Percentiles rank a stretch among this genome's conserved stretches.
These are phyloP conservation scores for Benthochromis sp. DNA, from an alignment of 2,113 vertebrate genomes.

Conservation along the genomic window DNA sequence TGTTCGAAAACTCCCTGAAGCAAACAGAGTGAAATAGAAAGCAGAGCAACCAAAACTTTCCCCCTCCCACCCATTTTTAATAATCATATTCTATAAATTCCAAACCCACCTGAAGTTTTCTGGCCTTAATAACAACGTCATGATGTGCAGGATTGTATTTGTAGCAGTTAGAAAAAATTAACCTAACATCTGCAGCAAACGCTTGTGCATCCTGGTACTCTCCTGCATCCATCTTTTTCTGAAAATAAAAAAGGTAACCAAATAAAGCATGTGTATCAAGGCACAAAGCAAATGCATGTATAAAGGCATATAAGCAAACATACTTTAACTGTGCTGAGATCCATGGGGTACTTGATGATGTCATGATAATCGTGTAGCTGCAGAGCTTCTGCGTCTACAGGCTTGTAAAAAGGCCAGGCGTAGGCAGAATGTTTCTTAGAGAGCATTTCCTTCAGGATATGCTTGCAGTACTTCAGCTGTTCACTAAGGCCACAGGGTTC, in stretches of 20 bases:
- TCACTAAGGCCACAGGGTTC: constrained; percentile 75
- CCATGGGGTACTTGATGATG: constrained; percentile 98
- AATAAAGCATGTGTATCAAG: too few relatives aligned
- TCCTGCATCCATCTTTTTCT: constrained; percentile 90
- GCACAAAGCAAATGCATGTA: not conserved
- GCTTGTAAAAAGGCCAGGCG: constrained; percentile 97
- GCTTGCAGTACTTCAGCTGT: constrained; percentile 85
- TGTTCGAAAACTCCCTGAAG: constrained; percentile 91
- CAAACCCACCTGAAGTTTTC: constrained; percentile 86
- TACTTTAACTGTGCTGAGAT: constrained; percentile 94
- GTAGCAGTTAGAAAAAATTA: constrained; percentile 99
- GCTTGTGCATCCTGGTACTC: constrained; percentile 86
- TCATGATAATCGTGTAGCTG: constrained; percentile 92
- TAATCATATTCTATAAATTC: not conserved
- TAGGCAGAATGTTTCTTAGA: constrained; percentile 88
- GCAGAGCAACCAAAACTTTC: not conserved
- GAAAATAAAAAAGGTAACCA: not conserved
- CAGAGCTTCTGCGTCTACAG: constrained; percentile 88
- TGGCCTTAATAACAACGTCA: constrained; percentile 85
- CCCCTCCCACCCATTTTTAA: not conserved
- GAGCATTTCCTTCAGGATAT: constrained; percentile 90
- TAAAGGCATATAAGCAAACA: not conserved
- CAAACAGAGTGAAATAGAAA: not conserved
- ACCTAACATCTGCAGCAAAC: constrained; percentile 88
- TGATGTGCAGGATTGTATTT: constrained; percentile 96